Evolutionary conservation across 2,797 vertebrate genomes (phyloP), one percentile per base, ranked within the genome.

Genomic region (Cichlasoma orientale): DNA sequence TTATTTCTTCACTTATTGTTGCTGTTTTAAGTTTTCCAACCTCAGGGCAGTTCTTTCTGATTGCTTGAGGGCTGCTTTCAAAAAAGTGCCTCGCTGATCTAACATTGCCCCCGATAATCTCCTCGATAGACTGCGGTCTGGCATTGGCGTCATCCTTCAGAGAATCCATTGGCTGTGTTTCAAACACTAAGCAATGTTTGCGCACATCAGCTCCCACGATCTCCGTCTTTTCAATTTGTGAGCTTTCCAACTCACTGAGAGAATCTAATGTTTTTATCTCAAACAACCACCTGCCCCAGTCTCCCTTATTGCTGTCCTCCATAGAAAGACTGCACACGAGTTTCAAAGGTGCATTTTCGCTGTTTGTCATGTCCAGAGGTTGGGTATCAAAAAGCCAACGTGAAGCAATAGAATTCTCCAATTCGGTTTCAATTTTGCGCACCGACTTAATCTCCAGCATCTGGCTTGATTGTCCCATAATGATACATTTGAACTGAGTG

Each of bases 51-150:
- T 95, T 94, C 89, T 95, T 98, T 56, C 96, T 92, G 76, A 92
- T 92, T 71, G 93, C 89, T 86, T 94, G 93, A 82, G 96, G 96
- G 79, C 96, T 90, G 66, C 93, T 97, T 96, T 98, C 97, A 95
- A 99, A 98, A 86, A 97, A 95, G 88, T 96, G 86, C 86, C 96
- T 97, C 8, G 97, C 95, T 68, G 95, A 95, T 89, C 94, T 96
- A 44, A 99, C 97, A 83, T 99, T 96, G 36, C 97, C 97, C 23
- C 97, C 97, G 56, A 98, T 94, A 88, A 97, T 95, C 63, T 97
- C 96, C 89, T 97, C 95, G 70, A 94, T 83, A 53, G 91, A 87
- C 44, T 90, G 66, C 69, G 88, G 73, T 76, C 87, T 95, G 66
- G 91, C 84, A 78, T 96, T 95, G 70, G 95, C 87, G 57, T 94